Evolutionary conservation across 1,140 invertebrate genomes (phyloP), one percentile per base, ranked within the genome.

Genomic region (Oncopeltus fasciatus): DNA sequence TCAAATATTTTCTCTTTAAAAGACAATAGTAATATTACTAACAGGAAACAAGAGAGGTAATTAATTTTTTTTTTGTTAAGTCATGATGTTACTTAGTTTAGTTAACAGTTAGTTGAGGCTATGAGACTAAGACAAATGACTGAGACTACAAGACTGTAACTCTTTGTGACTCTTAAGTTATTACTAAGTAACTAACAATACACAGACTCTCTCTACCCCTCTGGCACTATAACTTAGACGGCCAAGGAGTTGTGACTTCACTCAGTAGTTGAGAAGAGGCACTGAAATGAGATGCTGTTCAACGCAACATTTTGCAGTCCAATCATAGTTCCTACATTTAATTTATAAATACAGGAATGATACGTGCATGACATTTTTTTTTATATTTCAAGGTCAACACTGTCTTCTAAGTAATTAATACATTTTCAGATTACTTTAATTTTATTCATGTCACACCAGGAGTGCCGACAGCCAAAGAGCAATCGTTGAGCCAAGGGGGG

Each of bases 191-290:
- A 38, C 14, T 38, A 38, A n/a, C n/a, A n/a, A 46, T 46, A 53
- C 20, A 53, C 49, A 53, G 24, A 53, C 49, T 24, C 49, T 24
- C 24, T 53, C 49, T 53, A 53, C 49, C 49, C 49, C 49, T 53
- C 44, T 53, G 24, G 49, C 24, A 24, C 49, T 24, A 24, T 24
- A 14, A 24, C 21, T 21, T 24, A 38, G 49, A 53, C 49, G 24
- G 26, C 49, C 49, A 53, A 53, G 49, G 24, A 53, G 49, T 53
- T 16, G 49, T 18, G 21, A 2, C 20, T 24, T 53, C 49, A 4
- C 24, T 20, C 21, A 46, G 49, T 53, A 53, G 49, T 24, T 38
- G 4, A 46, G 49, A 53, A 14, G 49, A 53, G 49, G 24, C 49
- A 53, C 21, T 53, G 49, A 24, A 53, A 53, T 38, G 31, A 38